Percentiles rank a stretch among this genome's conserved stretches.
These are phyloP conservation scores for Pelochelys cantorii DNA, from an alignment of 2,797 vertebrate species.

Conservation along the genomic window DNA sequence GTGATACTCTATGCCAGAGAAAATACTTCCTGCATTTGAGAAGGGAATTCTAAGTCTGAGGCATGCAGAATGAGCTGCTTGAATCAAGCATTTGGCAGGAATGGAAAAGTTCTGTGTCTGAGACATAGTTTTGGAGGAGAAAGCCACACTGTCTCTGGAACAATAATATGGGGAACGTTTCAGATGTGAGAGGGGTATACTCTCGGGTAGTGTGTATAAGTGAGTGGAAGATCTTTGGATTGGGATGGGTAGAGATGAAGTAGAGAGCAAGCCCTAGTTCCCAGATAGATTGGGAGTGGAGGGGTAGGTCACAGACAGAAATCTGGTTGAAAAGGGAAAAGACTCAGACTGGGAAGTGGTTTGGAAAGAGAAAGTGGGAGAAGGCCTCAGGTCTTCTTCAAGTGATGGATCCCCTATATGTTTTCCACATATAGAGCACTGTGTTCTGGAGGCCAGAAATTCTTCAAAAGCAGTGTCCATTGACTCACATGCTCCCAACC, in stretches of 20 bases:
- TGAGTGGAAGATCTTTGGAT: not conserved
- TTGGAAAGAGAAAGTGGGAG: not conserved
- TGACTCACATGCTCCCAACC: not conserved
- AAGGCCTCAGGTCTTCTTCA: not conserved
- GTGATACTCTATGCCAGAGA: slow-evolving; percentile 40
- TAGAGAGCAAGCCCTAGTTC: not conserved
- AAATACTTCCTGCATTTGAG: slow-evolving; percentile 32
- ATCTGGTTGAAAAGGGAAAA: not conserved
- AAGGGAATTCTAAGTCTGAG: not conserved
- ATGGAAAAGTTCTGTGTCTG: not conserved
- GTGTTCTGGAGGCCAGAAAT: not conserved
- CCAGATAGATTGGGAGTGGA: not conserved
- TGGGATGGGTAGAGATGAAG: not conserved
- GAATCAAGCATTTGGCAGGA: not conserved
- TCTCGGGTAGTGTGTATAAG: not conserved
- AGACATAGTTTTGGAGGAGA: not conserved
- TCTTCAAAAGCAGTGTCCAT: not conserved
- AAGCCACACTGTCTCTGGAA: not conserved
- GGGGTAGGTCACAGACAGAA: not conserved
- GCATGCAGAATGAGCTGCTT: not conserved
- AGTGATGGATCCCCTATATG: not conserved
- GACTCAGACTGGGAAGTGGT: not conserved
- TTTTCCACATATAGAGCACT: not conserved
- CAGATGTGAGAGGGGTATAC: not conserved
- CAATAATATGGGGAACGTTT: not conserved